phyloP scores from a whole-genome alignment of 2,113 vertebrate genomes.

The Ailuropoda melanoleuca region DNA sequence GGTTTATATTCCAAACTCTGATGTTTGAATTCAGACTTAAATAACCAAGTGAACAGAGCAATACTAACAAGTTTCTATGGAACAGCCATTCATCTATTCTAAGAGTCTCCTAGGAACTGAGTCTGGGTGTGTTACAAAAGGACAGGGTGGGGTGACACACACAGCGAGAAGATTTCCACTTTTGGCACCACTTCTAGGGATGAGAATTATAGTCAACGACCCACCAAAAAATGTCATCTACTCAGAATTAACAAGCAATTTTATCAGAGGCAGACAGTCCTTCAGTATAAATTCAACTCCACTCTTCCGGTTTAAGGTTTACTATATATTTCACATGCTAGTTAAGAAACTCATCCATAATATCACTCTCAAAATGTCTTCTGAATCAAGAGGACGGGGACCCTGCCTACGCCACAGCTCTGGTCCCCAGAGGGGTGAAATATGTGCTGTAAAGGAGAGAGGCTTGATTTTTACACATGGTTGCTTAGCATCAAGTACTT shows the following conservation, averaged over 20 bases:
- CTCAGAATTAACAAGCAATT: constrained; percentile 45
- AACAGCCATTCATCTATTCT: background rate
- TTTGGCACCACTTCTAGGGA: background rate
- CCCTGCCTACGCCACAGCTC: background rate
- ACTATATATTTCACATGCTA: constrained; percentile 1
- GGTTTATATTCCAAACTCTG: background rate
- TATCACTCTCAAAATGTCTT: background rate
- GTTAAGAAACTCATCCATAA: constrained; percentile 7
- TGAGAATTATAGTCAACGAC: background rate
- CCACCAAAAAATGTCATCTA: background rate
- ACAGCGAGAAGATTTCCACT: background rate
- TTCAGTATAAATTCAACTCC: background rate
- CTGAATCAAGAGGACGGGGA: background rate
- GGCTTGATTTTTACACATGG: constrained; percentile 43
- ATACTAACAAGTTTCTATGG: background rate
- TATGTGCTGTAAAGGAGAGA: constrained; percentile 10
- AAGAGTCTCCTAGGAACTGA: background rate
- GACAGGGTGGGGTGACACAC: background rate
- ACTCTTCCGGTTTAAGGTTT: background rate
- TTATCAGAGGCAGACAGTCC: background rate
- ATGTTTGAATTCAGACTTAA: background rate
- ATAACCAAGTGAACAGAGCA: background rate
- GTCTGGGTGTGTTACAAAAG: background rate
- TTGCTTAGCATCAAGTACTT: constrained; percentile 68
- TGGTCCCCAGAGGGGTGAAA: background rate